A percentile compares a stretch with the other conserved stretches of the same genome.
phyloP scores from a whole-genome alignment of 92 coral and sea anemone species.

The Paramuricea clavata region DNA sequence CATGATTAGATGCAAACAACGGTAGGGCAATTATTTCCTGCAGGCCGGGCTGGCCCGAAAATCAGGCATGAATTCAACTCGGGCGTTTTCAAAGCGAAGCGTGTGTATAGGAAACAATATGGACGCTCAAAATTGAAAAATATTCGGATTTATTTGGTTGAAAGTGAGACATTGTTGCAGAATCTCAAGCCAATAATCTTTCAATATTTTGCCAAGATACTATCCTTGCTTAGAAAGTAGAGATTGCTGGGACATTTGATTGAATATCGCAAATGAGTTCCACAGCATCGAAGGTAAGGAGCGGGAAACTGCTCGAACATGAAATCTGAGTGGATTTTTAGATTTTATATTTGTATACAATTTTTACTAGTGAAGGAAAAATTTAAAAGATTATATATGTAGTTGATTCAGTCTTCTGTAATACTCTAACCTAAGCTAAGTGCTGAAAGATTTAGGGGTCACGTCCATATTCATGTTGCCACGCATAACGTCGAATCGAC shows the following conservation, averaged over 20 bases:
- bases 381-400: neutral
- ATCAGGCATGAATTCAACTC: neutral
- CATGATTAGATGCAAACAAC: no score
- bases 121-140: neutral
- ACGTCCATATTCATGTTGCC: no score
- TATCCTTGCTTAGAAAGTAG: neutral
- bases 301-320: neutral
- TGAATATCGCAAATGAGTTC: constrained; percentile 74
- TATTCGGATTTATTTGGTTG: neutral
- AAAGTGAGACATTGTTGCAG: neutral
- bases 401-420: no score
- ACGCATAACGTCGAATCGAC: no score
- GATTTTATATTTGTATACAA: no score
- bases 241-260: neutral
- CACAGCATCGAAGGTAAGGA: constrained; percentile 84
- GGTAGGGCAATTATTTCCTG: no score
- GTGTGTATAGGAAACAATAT: neutral
- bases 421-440: no score
- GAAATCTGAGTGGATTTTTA: neutral
- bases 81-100: neutral
- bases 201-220: neutral
- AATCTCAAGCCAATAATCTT: neutral
- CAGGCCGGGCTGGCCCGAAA: neutral
- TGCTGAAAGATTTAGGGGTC: no score
- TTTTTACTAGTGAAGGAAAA: neutral